A percentile compares a stretch with the other conserved stretches of the same genome.
Evolutionary conservation across 2,797 vertebrate genomes (phyloP).

Genomic region (Meriones psammophilus): DNA sequence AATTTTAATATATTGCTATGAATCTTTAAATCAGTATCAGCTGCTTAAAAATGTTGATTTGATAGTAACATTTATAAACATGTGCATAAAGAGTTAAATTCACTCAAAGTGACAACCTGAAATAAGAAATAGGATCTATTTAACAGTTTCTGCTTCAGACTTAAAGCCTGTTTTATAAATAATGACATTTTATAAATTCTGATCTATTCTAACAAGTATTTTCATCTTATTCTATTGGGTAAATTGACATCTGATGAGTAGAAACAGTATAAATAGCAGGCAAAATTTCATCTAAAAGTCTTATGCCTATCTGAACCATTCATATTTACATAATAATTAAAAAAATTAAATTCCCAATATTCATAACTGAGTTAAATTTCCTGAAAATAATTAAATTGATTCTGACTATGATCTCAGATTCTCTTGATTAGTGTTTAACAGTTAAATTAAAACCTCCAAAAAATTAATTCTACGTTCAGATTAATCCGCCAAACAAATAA

Average conservation of each 20-base stretch:
- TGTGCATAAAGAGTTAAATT: background rate
- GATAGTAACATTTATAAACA: background rate
- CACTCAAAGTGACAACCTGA: background rate
- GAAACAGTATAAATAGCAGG: background rate
- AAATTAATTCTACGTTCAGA: background rate
- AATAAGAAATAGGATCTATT: background rate
- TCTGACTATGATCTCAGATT: background rate
- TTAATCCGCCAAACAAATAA: background rate
- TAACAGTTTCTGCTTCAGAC: background rate
- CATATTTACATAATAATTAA: background rate
- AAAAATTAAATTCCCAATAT: background rate
- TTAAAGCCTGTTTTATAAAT: background rate
- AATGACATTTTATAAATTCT: background rate
- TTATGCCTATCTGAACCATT: background rate
- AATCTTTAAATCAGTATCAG: background rate
- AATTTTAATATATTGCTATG: background rate
- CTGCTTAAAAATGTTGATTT: background rate
- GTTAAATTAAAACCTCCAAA: background rate
- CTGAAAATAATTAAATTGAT: background rate
- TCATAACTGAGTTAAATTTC: background rate
- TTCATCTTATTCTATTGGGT: background rate
- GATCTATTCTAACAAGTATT: background rate
- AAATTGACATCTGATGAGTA: background rate
- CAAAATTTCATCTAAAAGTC: background rate
- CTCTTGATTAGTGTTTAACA: background rate